A percentile compares a stretch with the other conserved stretches of the same genome.
Evolutionary conservation across 92 coral and sea anemone genomes (phyloP).

Genomic region (Porites cylindrica): DNA sequence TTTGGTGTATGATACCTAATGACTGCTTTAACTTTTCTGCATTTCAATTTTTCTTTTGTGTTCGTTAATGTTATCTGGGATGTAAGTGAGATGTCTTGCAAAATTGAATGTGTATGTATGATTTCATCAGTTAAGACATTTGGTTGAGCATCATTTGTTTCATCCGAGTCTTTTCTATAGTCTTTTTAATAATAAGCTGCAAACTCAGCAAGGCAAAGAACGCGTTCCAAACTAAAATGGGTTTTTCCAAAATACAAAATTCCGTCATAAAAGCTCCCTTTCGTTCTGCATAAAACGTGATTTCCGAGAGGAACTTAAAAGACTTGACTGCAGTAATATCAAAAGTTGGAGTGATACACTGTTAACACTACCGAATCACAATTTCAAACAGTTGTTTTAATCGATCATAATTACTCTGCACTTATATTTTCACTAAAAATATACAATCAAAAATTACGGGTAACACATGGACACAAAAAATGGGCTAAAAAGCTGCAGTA

Average conservation of each 20-base stretch:
- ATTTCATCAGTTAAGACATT: conserved; percentile 17
- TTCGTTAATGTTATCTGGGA: conserved; percentile 27
- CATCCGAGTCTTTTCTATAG: conserved; percentile 51
- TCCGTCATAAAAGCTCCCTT: too few relatives aligned
- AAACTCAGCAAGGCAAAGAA: conserved; percentile 12
- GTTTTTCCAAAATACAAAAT: too few relatives aligned
- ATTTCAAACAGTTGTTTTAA: neutral
- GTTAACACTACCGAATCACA: neutral
- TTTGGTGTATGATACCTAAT: conserved; percentile 10
- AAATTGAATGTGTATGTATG: conserved; percentile 36
- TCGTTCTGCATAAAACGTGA: too few relatives aligned
- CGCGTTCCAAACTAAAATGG: too few relatives aligned
- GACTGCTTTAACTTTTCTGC: conserved; percentile 11
- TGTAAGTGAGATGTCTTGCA: conserved; percentile 47
- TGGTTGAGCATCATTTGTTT: conserved; percentile 27
- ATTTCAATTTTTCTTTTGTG: neutral
- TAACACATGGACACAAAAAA: neutral
- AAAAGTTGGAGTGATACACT: neutral
- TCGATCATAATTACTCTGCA: conserved; percentile 1
- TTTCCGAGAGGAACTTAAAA: neutral
- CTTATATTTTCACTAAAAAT: neutral
- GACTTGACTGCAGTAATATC: conserved; percentile 9
- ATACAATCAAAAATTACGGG: conserved; percentile 4
- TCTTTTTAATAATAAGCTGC: too few relatives aligned
- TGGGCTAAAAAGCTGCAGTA: neutral